These are phyloP conservation scores for Tiliqua scincoides DNA, from an alignment of 2,113 vertebrate genomes.

Conservation along the genomic window DNA sequence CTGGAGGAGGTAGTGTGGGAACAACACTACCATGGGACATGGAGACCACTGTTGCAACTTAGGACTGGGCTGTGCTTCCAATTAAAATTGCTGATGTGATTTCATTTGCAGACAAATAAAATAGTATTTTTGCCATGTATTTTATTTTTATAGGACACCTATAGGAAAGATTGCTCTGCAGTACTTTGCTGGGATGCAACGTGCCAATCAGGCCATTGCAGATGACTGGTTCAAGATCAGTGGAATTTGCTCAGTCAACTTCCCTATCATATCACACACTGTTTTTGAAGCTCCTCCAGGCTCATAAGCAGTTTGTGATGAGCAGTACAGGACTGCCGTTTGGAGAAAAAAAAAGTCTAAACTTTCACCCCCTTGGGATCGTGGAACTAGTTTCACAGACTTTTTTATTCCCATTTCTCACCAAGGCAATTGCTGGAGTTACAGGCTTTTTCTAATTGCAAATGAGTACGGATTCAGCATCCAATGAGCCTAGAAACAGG, in stretches of 20 bases:
- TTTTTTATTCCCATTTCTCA: neutral
- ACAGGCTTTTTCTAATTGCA: too few species aligned
- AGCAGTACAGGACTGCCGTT: neutral
- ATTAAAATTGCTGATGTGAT: constrained; percentile 19
- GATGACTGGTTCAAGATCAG: neutral
- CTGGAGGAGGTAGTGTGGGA: constrained; percentile 46
- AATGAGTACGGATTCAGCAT: too few species aligned
- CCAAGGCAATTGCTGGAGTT: too few species aligned
- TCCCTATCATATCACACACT: neutral
- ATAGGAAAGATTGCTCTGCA: neutral
- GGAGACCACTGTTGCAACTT: constrained; percentile 30
- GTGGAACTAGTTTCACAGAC: neutral
- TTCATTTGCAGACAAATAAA: constrained; percentile 19
- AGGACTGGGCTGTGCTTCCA: constrained; percentile 47
- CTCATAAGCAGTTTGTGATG: neutral
- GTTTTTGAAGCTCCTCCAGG: neutral
- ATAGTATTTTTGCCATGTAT: neutral
- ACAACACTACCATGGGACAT: constrained; percentile 62
- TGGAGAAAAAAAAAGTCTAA: neutral
- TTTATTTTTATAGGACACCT: neutral
- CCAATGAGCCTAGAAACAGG: too few species aligned
- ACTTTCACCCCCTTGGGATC: neutral
- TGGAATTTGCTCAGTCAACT: neutral
- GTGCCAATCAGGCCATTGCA: neutral
- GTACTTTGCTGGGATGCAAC: neutral